Percentiles rank a stretch among this genome's conserved stretches.
These are phyloP conservation scores for Argya squamiceps DNA, from an alignment of 2,797 vertebrate species.

Conservation along the genomic window DNA sequence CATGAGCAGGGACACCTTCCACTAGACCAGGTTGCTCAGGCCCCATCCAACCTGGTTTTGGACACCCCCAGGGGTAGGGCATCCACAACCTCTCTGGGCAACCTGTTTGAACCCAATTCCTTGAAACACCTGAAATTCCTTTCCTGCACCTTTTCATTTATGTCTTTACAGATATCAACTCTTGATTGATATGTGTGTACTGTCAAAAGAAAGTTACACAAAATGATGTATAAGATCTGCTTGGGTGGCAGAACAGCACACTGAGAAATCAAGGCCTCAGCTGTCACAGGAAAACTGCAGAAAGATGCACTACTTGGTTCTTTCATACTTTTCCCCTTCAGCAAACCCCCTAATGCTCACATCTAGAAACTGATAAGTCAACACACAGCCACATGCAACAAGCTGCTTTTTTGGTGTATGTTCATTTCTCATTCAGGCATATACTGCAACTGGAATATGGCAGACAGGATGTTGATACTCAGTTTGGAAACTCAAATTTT, in stretches of 20 bases:
- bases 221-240: neutral
- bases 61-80: neutral
- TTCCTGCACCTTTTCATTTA: neutral
- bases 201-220: neutral
- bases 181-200: neutral
- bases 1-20: neutral
- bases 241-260: neutral
- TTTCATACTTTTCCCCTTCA: neutral
- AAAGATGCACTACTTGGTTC: accelerated
- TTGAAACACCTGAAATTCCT: neutral
- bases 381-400: neutral
- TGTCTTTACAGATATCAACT: neutral
- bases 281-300: neutral
- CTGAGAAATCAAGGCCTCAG: neutral
- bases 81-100: neutral
- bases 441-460: neutral
- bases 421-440: neutral
- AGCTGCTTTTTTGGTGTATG: neutral
- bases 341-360: neutral
- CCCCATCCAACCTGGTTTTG: neutral
- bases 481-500: neutral
- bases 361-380: neutral
- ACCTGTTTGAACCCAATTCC: neutral
- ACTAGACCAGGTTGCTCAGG: neutral
- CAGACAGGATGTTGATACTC: neutral